phyloP scores from a whole-genome alignment of 2,888 invertebrate species.

The Athetis lepigone region DNA sequence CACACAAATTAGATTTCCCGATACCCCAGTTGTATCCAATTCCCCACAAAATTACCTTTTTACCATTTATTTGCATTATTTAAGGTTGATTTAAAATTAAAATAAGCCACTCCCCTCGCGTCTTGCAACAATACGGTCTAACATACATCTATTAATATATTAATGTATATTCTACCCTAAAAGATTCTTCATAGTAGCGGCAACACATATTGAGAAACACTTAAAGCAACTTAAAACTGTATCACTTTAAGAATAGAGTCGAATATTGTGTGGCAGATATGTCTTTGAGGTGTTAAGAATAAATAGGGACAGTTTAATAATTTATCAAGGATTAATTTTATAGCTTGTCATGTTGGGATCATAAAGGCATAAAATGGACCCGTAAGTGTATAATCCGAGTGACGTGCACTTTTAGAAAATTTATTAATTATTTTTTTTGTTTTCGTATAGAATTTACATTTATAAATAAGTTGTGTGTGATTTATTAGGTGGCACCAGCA shows the following conservation, averaged over 20 bases:
- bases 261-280: background rate
- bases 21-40: conserved; percentile 56
- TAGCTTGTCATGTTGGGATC: conserved; percentile 62
- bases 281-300: conserved; percentile 39
- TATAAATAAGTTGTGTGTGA: conserved; percentile 2
- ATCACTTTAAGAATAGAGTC: background rate
- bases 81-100: conserved; percentile 74
- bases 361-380: conserved; percentile 47
- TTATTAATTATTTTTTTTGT: conserved; percentile 32
- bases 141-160: conserved; percentile 68
- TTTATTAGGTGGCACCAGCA: too few relatives aligned
- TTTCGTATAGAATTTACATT: conserved; percentile 6
- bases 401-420: conserved; percentile 49
- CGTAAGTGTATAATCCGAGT: conserved; percentile 45
- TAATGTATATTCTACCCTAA: conserved; percentile 63
- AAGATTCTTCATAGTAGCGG: conserved; percentile 30
- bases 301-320: conserved; percentile 60
- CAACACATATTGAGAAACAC: background rate
- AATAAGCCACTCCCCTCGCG: conserved; percentile 67
- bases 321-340: conserved; percentile 67
- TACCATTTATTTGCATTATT: conserved; percentile 70
- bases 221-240: conserved; percentile 28
- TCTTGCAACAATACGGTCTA: conserved; percentile 57
- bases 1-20: conserved; percentile 35
- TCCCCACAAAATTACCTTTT: conserved; percentile 60